Conservation (phyloP, 2,797 vertebrate genomes). For the Molothrus ater region DNA sequence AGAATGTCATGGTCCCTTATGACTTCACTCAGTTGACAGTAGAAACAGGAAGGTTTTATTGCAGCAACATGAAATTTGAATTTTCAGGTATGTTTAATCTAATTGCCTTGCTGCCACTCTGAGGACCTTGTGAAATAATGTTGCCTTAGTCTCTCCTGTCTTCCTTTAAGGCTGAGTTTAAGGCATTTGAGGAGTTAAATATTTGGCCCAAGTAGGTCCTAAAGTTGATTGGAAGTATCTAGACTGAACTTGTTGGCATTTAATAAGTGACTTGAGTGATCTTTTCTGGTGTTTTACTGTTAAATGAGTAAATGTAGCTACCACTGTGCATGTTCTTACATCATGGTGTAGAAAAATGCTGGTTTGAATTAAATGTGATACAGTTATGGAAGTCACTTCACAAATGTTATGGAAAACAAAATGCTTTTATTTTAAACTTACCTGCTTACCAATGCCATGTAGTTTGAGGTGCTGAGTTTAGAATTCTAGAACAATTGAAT, state of each 20-base stretch:
- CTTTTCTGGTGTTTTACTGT: not conserved
- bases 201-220: not conserved
- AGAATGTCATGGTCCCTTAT: not conserved
- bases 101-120: not conserved
- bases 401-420: not conserved
- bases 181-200: not conserved
- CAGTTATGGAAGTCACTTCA: not conserved
- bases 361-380: not conserved
- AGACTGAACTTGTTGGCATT: not conserved
- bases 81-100: not conserved
- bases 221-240: not conserved
- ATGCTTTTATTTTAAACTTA: not conserved
- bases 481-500: not conserved
- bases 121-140: not conserved
- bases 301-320: not conserved
- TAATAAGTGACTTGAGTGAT: not conserved
- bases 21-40: not conserved
- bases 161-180: not conserved
- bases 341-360: not conserved
- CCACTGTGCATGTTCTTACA: not conserved
- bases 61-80: not conserved
- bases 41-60: not conserved
- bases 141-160: not conserved
- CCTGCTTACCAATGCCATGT: rapidly evolving
- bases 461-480: not conserved